Base-by-base conservation (phyloP, 2,888 invertebrate species). In the Prenolepis imparis region DNA sequence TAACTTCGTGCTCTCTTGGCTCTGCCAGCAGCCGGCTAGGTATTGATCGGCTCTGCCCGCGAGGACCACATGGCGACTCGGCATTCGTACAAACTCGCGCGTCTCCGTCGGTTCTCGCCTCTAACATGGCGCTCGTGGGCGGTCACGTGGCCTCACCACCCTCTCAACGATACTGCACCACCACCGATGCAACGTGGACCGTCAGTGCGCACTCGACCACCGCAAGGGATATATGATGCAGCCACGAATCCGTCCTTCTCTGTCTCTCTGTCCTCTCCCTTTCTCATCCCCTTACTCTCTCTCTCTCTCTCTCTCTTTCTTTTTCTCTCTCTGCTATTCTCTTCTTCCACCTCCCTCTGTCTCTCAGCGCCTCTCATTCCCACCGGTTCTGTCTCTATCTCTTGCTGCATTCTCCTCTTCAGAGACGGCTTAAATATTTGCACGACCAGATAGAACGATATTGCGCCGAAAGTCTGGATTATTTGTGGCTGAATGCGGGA, bases 21-120 rank as follows among this genome's bases (percentile, higher is more conserved):
- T 92, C 91, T 90, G 88, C 82, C 87, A 88, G 89, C 90, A 87
- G 88, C 87, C 90, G 90, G 87, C 89, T 61, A 85, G 88, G 93
- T 93, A 94, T 94, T 94, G 93, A 94, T 94, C 94, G 94, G 91
- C 87, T 90, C 92, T 91, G 91, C 86, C 89, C 87, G 89, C 90
- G 91, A 92, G 91, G 91, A 93, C 93, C 94, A 94, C 94, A 93
- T 93, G 93, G 93, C 92, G 91, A 91, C 91, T 92, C 90, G 89
- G 82, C 70, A 88, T 89, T 93, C 94, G 94, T 92, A 88, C 88
- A 86, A 90, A 89, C 90, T 92, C 94, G 93, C 89, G 90, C 89
- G 84, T 77, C 87, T 91, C 90, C 93, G 91, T 68, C 86, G 87
- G 84, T 82, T 83, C 86, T 85, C 89, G 88, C 75, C 86, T 82